Evolutionary conservation across 2,888 invertebrate species (phyloP).

Genomic region (Bimastos eiseni): DNA sequence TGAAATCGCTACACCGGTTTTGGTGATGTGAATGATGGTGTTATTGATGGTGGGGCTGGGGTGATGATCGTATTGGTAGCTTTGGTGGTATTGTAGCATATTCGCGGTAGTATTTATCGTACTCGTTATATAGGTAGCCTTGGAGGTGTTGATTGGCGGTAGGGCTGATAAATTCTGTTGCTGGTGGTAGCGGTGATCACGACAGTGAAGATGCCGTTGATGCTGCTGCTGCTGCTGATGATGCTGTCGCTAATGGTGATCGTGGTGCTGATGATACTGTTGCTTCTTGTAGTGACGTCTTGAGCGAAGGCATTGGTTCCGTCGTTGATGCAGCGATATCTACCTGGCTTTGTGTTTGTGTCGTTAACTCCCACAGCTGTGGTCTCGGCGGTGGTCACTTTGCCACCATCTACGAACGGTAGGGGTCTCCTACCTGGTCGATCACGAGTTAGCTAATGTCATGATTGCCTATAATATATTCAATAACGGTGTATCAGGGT

Average conservation of each 20-base stretch:
- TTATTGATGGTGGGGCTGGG: not conserved
- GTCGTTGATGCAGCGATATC: slow-evolving; percentile 43
- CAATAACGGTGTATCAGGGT: no score
- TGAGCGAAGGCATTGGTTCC: slow-evolving; percentile 27
- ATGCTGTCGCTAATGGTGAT: not conserved
- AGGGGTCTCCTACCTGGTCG: not conserved
- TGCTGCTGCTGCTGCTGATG: not conserved
- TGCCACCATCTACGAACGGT: slow-evolving; percentile 39
- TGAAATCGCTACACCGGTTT: no score
- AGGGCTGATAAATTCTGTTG: not conserved
- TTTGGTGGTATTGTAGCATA: not conserved
- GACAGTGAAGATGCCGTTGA: not conserved
- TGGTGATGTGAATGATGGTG: no score
- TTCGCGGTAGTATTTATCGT: no score
- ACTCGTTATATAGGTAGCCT: not conserved
- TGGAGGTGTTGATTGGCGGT: not conserved
- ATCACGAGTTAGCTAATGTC: no score
- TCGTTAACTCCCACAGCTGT: slow-evolving; percentile 33
- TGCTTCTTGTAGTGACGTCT: not conserved
- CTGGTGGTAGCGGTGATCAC: not conserved
- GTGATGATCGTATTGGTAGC: not conserved
- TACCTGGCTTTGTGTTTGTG: slow-evolving; percentile 37
- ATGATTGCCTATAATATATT: no score
- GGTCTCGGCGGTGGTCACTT: slow-evolving; percentile 42
- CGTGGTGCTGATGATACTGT: not conserved